Percentiles rank a stretch among this genome's conserved stretches.
phyloP scores from a whole-genome alignment of 2,113 vertebrate species.

The Orthonyx spaldingii region DNA sequence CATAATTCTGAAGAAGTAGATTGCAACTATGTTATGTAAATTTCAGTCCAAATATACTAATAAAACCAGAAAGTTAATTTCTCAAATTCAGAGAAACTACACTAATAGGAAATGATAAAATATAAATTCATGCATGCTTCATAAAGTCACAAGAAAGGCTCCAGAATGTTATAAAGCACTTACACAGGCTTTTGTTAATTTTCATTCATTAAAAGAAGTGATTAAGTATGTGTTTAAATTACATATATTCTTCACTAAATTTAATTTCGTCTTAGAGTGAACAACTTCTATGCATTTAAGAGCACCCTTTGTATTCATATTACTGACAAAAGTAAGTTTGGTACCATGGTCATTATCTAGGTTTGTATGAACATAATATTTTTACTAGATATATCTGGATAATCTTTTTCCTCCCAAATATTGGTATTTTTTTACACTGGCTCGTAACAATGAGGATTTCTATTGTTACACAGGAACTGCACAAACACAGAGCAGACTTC shows the following conservation, averaged over 20 bases:
- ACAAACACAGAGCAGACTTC: slow-evolving; percentile 55
- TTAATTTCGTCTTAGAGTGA: background rate
- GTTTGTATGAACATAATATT: background rate
- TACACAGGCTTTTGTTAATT: background rate
- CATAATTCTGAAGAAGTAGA: background rate
- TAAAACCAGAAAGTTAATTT: background rate
- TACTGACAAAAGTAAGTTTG: background rate
- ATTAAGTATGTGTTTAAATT: background rate
- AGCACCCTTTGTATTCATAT: background rate
- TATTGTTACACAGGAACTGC: slow-evolving; percentile 47
- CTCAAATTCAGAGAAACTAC: background rate
- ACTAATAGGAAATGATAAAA: background rate
- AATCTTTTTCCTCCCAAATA: background rate
- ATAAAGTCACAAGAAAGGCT: background rate
- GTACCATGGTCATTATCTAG: background rate
- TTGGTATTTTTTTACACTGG: background rate
- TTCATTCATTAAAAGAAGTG: background rate
- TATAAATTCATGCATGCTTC: background rate
- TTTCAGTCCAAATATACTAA: background rate
- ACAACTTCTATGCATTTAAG: background rate
- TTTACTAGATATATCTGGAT: background rate
- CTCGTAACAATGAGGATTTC: background rate
- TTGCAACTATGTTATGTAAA: background rate
- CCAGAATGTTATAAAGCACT: background rate
- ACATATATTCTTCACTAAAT: background rate